Conservation (phyloP, 2,113 vertebrate genomes). For the Entomyzon cyanotis region DNA sequence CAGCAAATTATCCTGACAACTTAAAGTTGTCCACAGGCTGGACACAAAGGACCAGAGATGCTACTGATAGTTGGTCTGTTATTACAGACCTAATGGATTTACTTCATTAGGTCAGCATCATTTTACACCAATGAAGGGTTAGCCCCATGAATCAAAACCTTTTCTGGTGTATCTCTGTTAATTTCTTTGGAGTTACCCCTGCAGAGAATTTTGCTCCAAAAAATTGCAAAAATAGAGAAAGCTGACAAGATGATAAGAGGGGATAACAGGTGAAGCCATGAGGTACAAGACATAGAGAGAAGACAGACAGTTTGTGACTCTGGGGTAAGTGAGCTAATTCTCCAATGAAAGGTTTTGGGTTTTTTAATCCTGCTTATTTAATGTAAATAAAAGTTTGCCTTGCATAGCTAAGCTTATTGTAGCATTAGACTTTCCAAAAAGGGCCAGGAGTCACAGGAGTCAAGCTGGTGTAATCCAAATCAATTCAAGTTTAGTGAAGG, state of each 20-base stretch:
- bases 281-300: not conserved
- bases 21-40: not conserved
- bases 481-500: not conserved
- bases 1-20: not conserved
- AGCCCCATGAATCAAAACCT: not conserved
- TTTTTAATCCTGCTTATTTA: not conserved
- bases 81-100: not conserved
- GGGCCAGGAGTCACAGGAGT: not conserved
- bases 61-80: not conserved
- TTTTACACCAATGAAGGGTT: not conserved
- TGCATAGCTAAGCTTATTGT: not conserved
- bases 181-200: not conserved
- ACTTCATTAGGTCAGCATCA: not conserved
- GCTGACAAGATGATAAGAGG: not conserved
- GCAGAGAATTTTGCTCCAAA: not conserved
- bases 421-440: not conserved
- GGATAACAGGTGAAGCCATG: not conserved
- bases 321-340: not conserved
- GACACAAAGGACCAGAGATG: not conserved
- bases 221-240: not conserved
- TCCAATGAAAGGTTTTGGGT: not conserved
- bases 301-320: not conserved
- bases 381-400: not conserved
- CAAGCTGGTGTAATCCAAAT: not conserved
- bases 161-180: not conserved